Base-by-base conservation (phyloP, 2,797 vertebrate species). In the Miichthys miiuy region DNA sequence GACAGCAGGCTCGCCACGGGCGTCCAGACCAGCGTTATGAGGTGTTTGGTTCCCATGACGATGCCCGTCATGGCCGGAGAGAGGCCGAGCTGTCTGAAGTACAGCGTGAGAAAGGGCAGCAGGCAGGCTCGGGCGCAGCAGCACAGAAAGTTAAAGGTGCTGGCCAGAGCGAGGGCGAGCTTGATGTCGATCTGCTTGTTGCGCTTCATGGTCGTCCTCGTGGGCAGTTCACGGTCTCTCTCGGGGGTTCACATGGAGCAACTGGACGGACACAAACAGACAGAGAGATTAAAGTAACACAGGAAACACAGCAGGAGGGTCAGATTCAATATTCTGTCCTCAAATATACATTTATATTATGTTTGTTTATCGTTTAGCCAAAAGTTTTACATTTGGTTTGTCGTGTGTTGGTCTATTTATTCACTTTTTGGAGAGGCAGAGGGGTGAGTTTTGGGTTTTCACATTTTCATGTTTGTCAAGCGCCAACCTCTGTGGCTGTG, bases 81-180 rank as follows among this genome's bases (percentile, higher is more conserved):
- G 79, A 98, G 86, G 61, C 97, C 97, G 74, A 97, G 94, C 61
- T 95, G 94, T 44, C 96, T 82, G 75, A 98, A 92, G 92, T 96
- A 97, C 17, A 98, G 94, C 4, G 97, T 96, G 80, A 98, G 94
- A 90, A 97, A 98, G 9, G 97, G 97, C 10, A 95, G 84, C 63
- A 96, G 89, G 76, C 96, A 96, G 77, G 92, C 95, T 30, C 88
- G 86, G 66, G 93, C 94, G n/a, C 94, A 94, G 58, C 86, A 94
- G 50, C 91, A 92, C 85, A 97, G 86, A 81, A 97, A 92, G 61
- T 93, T 92, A 81, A 98, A 97, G 46, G 94, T 46, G 48, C 91
- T 81, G 42, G 96, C 93, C 54, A 97, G 89, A 3, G 91, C 88
- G 34, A 97, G 83, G n/a, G 96, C 95, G 6, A 90, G 93, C 48